Conservation (phyloP, 2,797 vertebrate species). For the Leptodactylus fallax region DNA sequence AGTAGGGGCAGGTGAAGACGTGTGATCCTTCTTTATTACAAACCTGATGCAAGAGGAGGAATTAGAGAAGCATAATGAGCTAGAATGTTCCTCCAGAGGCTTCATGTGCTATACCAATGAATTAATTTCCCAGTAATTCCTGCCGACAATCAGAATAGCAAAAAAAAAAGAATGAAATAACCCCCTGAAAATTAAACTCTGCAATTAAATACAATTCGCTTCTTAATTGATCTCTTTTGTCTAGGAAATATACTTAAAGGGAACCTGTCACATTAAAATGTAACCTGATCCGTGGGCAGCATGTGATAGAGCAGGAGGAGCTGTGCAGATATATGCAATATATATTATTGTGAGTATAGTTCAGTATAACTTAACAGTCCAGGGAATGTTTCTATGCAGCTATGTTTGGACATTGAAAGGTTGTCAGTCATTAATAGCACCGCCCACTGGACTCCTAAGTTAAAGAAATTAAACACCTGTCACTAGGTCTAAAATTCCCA, state of each 20-base stretch:
- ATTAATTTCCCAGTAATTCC: slow-evolving; percentile 9
- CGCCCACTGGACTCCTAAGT: no score
- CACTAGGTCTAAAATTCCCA: no score
- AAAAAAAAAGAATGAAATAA: background rate
- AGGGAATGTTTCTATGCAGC: no score
- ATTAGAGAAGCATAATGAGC: background rate
- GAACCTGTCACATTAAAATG: no score
- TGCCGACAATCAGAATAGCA: background rate
- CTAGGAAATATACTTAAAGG: background rate
- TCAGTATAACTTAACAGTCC: no score
- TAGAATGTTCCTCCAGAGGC: background rate
- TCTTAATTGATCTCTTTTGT: background rate
- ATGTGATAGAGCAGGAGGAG: no score
- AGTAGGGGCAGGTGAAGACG: background rate
- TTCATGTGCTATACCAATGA: background rate
- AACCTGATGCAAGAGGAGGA: background rate
- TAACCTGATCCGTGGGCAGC: no score
- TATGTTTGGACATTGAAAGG: no score
- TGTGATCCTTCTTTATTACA: background rate
- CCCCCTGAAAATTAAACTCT: background rate
- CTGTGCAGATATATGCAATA: background rate
- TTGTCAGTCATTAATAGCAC: no score
- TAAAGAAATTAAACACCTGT: no score
- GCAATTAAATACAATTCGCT: background rate
- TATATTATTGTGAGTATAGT: no score